These are phyloP conservation scores for Euspilapteryx auroguttella DNA, from an alignment of 2,888 invertebrate species.

Conservation along the genomic window DNA sequence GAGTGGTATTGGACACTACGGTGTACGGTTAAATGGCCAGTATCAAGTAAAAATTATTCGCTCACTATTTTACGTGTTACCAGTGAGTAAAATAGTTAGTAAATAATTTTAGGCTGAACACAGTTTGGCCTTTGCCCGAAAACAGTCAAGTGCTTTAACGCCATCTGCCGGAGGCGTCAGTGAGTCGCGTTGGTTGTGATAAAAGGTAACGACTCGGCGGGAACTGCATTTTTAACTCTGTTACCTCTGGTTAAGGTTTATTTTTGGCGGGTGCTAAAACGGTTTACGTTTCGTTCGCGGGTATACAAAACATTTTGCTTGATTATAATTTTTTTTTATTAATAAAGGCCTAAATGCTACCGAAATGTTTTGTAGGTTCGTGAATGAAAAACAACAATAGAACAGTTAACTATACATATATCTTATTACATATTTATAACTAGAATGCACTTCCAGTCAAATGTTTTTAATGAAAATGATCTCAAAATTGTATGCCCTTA, in stretches of 20 bases:
- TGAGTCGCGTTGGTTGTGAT: constrained; percentile 41
- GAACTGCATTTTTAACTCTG: constrained; percentile 5
- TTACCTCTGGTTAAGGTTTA: constrained; percentile 14
- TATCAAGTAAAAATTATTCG: too few relatives aligned
- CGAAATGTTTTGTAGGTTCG: constrained; percentile 32
- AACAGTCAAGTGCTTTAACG: too few relatives aligned
- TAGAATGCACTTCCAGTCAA: too few relatives aligned
- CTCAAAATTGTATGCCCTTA: constrained; percentile 51
- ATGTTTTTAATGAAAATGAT: constrained; percentile 46
- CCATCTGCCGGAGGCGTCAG: constrained; percentile 21
- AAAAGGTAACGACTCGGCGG: constrained; percentile 9
- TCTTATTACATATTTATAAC: too few relatives aligned
- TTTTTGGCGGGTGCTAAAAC: constrained; percentile 26
- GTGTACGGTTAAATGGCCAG: constrained; percentile 2
- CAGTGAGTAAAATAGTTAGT: too few relatives aligned
- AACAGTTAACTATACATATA: too few relatives aligned
- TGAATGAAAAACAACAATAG: too few relatives aligned
- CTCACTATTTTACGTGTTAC: too few relatives aligned
- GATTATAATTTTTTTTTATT: too few relatives aligned
- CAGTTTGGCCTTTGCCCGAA: too few relatives aligned
- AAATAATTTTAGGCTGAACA: too few relatives aligned
- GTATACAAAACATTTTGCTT: constrained; percentile 29
- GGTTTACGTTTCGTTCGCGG: constrained; percentile 11
- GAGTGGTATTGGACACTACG: constrained; percentile 15
- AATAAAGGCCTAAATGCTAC: too few relatives aligned